Conservation (phyloP, 2,888 invertebrate genomes). For the Imbricaverruca yamaguchii region DNA sequence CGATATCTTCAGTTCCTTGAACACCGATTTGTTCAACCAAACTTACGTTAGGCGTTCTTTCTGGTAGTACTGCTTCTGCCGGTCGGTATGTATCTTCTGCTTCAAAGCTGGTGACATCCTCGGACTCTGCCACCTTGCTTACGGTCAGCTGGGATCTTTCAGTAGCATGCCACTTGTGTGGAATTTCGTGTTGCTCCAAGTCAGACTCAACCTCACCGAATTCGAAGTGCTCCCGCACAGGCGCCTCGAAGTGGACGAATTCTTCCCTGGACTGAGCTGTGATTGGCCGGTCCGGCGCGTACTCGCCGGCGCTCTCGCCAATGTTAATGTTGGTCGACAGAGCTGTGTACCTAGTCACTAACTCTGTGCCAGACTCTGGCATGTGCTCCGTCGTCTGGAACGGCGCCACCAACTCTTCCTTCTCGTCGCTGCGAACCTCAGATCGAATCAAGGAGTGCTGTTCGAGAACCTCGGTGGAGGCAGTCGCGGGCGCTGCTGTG, state of each 20-base stretch:
- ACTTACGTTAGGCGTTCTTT: not conserved
- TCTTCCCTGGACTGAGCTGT: not conserved
- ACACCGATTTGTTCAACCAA: not conserved
- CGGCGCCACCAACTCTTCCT: not conserved
- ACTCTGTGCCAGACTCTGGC: not conserved
- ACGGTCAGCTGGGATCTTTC: not conserved
- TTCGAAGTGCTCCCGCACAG: not conserved
- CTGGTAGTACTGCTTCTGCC: not conserved
- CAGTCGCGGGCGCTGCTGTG: not conserved
- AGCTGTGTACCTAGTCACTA: not conserved
- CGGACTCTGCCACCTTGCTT: not conserved
- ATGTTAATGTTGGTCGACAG: not conserved
- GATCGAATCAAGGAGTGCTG: not conserved
- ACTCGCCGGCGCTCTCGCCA: not conserved
- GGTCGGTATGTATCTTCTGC: not conserved
- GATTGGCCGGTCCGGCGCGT: not conserved
- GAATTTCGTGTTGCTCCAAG: not conserved
- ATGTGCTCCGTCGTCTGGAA: not conserved
- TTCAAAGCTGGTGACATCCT: conserved; percentile 12
- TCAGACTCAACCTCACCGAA: not conserved
- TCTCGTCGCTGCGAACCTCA: not conserved
- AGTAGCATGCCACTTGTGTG: not conserved
- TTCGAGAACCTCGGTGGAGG: conserved; percentile 1
- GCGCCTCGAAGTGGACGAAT: not conserved
- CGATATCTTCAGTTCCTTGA: not conserved